A percentile compares a stretch with the other conserved stretches of the same genome.
phyloP scores from a whole-genome alignment of 2,797 vertebrate species.

The Sphenodon punctatus region DNA sequence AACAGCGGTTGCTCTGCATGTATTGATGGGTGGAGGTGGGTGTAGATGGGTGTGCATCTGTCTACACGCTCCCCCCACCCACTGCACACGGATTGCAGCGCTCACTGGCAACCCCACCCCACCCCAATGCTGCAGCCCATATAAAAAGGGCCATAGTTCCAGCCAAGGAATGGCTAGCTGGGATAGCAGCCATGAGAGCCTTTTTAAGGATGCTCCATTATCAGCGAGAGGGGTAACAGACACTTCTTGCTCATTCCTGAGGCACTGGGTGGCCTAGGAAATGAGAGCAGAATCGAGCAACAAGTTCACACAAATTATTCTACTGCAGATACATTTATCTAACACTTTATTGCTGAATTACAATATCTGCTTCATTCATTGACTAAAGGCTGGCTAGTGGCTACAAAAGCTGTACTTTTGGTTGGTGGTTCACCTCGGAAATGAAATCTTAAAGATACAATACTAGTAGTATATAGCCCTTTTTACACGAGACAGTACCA shows the following conservation, averaged over 20 bases:
- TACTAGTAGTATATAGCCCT: too few species aligned
- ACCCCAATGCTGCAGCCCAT: too few species aligned
- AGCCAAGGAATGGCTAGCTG: slow-evolving; percentile 38
- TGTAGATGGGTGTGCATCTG: too few species aligned
- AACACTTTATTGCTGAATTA: neutral
- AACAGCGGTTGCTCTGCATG: too few species aligned
- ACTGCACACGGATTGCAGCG: too few species aligned
- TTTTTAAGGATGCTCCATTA: neutral
- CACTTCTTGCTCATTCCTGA: slow-evolving; percentile 51
- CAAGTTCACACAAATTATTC: neutral
- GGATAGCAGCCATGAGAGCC: neutral
- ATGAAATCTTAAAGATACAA: neutral
- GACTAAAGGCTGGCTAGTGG: neutral
- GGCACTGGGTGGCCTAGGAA: neutral
- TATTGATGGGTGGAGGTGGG: too few species aligned
- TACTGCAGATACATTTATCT: neutral
- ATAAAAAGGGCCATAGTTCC: neutral
- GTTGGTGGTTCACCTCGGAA: neutral
- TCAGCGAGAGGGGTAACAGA: neutral
- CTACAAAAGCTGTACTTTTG: neutral
- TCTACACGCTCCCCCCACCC: too few species aligned
- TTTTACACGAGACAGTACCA: too few species aligned
- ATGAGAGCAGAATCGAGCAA: neutral
- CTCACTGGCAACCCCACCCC: too few species aligned
- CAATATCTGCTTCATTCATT: neutral